Evolutionary conservation across 2,888 invertebrate genomes (phyloP).

Genomic region (Drosophila tanythrix): DNA sequence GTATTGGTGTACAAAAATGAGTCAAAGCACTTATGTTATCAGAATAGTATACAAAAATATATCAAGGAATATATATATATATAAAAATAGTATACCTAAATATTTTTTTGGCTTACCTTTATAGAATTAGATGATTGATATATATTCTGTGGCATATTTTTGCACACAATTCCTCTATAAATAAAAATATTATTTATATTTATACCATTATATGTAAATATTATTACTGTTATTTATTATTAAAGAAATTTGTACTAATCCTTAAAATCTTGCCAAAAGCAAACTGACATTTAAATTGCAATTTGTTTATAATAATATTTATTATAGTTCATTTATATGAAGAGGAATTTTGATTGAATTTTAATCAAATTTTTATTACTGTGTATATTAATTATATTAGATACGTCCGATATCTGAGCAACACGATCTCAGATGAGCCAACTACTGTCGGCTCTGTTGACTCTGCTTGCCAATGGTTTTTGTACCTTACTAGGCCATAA

Average conservation of each 20-base stretch:
- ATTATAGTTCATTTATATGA: not conserved
- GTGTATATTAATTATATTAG: slow-evolving; percentile 73
- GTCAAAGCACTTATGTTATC: not conserved
- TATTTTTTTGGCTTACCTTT: rapidly evolving
- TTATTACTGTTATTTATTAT: not conserved
- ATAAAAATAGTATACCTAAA: not conserved
- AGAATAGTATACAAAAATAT: not conserved
- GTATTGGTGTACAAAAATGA: not conserved
- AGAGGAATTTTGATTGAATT: not conserved
- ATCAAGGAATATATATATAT: not conserved
- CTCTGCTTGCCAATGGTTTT: slow-evolving; percentile 3
- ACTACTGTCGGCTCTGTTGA: slow-evolving; percentile 49
- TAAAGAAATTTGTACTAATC: too few relatives aligned
- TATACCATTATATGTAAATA: not conserved
- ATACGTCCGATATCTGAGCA: slow-evolving; percentile 54
- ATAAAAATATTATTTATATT: not conserved
- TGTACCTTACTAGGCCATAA: slow-evolving; percentile 60
- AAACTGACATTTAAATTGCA: not conserved
- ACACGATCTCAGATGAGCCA: slow-evolving; percentile 61
- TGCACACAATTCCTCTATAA: rapidly evolving
- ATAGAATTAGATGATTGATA: not conserved
- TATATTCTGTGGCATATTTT: not conserved
- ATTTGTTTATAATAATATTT: not conserved
- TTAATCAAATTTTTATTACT: not conserved
- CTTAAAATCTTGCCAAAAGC: not conserved